Percentiles rank a stretch among this genome's conserved stretches.
Evolutionary conservation across 2,113 vertebrate genomes (phyloP).

Genomic region (Cyanoliseus patagonus): DNA sequence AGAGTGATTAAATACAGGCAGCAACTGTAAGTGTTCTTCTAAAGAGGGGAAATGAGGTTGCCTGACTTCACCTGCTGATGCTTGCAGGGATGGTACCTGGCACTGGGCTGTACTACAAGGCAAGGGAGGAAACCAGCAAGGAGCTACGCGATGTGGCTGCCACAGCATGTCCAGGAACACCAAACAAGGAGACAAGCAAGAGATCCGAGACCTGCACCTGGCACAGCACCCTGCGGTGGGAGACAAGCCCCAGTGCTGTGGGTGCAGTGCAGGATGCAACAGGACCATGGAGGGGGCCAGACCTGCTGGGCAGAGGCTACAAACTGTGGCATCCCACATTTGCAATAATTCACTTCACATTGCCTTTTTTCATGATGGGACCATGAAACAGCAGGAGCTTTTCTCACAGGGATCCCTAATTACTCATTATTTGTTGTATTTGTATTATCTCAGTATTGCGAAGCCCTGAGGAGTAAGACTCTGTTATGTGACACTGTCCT

Average conservation of each 20-base stretch:
- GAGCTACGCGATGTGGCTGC: neutral
- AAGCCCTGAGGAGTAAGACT: neutral
- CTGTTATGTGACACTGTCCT: neutral
- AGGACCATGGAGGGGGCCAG: neutral
- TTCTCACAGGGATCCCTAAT: neutral
- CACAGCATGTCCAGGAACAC: neutral
- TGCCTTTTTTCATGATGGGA: neutral
- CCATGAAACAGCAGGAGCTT: neutral
- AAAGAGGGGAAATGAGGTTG: neutral
- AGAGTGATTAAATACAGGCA: neutral
- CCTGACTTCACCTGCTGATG: neutral
- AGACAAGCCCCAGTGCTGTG: accelerated
- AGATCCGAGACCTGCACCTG: neutral
- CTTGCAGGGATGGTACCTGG: neutral
- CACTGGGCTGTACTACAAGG: neutral
- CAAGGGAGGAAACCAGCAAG: neutral
- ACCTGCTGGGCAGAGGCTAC: neutral
- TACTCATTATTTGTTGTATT: neutral
- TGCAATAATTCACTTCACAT: neutral
- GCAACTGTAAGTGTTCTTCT: neutral
- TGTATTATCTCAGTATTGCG: neutral
- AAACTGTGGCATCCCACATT: accelerated
- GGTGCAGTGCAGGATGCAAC: accelerated
- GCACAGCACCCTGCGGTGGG: neutral
- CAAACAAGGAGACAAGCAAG: neutral